Conservation (phyloP, 2,113 vertebrate genomes). For the Vicugna pacos region DNA sequence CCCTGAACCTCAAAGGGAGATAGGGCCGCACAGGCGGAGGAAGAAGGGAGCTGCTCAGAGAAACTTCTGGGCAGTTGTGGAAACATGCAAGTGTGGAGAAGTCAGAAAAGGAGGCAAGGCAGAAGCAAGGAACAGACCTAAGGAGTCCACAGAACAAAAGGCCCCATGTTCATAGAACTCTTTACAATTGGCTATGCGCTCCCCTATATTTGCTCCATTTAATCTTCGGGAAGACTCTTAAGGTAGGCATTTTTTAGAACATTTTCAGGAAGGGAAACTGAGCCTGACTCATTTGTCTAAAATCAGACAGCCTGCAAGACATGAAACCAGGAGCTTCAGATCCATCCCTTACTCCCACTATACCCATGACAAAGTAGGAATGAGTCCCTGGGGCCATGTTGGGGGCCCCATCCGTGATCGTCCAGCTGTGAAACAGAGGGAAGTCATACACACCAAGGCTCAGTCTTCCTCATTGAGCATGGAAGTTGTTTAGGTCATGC, state of each 20-base stretch:
- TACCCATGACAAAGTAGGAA: neutral
- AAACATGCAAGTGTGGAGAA: neutral
- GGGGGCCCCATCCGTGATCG: neutral
- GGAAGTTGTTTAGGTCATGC: neutral
- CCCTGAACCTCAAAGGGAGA: neutral
- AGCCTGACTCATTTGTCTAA: neutral
- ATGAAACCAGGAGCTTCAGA: neutral
- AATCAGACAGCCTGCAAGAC: neutral
- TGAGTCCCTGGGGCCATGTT: accelerated
- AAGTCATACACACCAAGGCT: accelerated
- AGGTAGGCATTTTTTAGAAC: neutral
- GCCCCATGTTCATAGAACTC: neutral
- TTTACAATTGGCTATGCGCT: neutral
- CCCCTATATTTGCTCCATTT: neutral
- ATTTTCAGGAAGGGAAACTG: neutral
- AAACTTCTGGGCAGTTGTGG: neutral
- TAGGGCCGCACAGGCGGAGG: neutral
- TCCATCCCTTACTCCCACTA: neutral
- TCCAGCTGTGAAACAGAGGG: neutral
- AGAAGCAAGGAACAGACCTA: neutral
- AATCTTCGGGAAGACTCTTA: neutral
- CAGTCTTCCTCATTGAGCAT: neutral
- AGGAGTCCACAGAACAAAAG: neutral
- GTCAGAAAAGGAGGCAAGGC: neutral
- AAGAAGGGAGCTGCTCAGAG: neutral